Conservation (phyloP, 2,888 invertebrate species). For the Agrotis ipsilon region DNA sequence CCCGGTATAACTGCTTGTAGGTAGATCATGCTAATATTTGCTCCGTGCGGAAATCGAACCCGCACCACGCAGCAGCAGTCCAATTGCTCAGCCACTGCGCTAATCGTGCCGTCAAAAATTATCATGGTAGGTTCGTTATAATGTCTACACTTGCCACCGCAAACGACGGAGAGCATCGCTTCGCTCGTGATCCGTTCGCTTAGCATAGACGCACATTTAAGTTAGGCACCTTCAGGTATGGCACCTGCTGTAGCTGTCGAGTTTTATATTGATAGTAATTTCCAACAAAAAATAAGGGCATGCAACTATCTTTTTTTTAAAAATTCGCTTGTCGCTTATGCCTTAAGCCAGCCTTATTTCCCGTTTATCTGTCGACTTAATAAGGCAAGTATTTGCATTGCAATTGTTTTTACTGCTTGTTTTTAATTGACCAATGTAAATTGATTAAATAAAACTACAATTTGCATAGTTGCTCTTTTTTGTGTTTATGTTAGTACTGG, state of each 20-base stretch:
- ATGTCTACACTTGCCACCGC: no score
- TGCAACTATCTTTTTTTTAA: neutral
- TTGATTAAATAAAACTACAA: slow-evolving; percentile 64
- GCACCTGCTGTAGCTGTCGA: neutral
- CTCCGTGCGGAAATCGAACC: no score
- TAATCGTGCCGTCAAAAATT: no score
- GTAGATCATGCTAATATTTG: no score
- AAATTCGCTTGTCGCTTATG: slow-evolving; percentile 47
- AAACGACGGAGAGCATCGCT: no score
- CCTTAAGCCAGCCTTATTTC: slow-evolving; percentile 46
- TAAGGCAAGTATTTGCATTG: slow-evolving; percentile 74
- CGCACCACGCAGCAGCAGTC: no score
- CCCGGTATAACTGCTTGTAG: no score
- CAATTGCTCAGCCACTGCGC: no score
- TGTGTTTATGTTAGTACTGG: slow-evolving; percentile 21
- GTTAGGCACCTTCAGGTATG: no score
- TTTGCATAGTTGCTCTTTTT: slow-evolving; percentile 53
- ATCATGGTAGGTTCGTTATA: no score
- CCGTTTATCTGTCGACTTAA: slow-evolving; percentile 71
- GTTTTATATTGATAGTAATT: neutral
- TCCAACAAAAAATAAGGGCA: neutral
- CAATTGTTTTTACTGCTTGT: slow-evolving; percentile 70
- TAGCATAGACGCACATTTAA: no score
- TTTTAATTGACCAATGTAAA: slow-evolving; percentile 67
- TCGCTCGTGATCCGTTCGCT: no score